Base-by-base conservation (phyloP, 1,140 invertebrate species). In the Muscidifurax raptorellus region DNA sequence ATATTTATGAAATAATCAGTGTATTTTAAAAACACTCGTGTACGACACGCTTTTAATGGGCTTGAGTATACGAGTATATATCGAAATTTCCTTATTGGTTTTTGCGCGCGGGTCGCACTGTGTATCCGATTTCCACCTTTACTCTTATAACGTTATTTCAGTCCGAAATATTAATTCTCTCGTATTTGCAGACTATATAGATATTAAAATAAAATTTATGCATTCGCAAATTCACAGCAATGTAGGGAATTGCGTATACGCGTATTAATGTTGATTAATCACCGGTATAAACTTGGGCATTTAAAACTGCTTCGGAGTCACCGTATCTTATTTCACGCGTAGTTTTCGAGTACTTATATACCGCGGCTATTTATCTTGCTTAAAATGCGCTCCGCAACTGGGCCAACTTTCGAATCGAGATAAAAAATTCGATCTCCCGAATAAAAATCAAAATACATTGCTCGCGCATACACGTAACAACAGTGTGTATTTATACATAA, bases 1-100 rank as follows among this genome's bases (percentile, higher is more conserved):
- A 59, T 59, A 59, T 59, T 59, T 59, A 59, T 59, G 52, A 59
- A 59, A 59, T 59, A 59, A 59, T 59, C 52, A 59, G 52, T 59
- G 52, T 59, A n/a, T 59, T 59, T 59, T 59, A 59, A 59, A 59
- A 22, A n/a, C 15, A 18, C 15, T 59, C 52, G 52, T 59, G 52
- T 59, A 59, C 52, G 52, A 59, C 52, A 59, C 52, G 3, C 15
- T 59, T 59, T 59, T 59, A 59, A 59, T 59, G 52, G 52, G 52
- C 52, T 47, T 47, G 7, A 13, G 44, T 47, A 47, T 2, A 9
- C 36, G 36, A 40, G 36, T 7, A 59, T 59, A n/a, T 52, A 52
- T 59, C 52, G 52, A 59, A n/a, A 59, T 59, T 59, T 59, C 52
- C 22, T 59, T n/a, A 59, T 59, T 59, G 22, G 52, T 59, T 59